Percentiles rank a stretch among this genome's conserved stretches.
These are phyloP conservation scores for Dorcus hopei DNA, from an alignment of 2,888 invertebrate genomes.

Conservation along the genomic window DNA sequence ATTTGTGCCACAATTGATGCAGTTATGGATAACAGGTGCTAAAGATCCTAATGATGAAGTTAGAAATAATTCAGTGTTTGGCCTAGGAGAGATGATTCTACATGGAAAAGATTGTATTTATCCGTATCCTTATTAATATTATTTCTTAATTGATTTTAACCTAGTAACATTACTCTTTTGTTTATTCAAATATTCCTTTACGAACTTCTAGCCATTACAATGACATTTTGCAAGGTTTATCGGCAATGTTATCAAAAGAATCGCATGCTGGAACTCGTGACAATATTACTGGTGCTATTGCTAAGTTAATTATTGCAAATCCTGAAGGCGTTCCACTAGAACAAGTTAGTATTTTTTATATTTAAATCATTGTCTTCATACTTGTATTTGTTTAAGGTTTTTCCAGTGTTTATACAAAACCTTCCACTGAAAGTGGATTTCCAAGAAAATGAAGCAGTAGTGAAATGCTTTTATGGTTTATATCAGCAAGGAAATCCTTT, in stretches of 20 bases:
- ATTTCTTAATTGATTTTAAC: neutral
- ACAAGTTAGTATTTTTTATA: slow-evolving; percentile 50
- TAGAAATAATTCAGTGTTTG: slow-evolving; percentile 73
- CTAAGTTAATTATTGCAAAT: slow-evolving; percentile 68
- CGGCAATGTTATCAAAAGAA: slow-evolving; percentile 62
- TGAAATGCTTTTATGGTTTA: slow-evolving; percentile 61
- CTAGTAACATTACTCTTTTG: neutral
- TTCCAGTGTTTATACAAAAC: slow-evolving; percentile 67
- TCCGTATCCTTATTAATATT: slow-evolving; percentile 51
- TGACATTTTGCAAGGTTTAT: slow-evolving; percentile 64
- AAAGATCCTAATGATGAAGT: slow-evolving; percentile 67
- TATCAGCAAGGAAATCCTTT: slow-evolving; percentile 60
- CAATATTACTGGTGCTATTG: slow-evolving; percentile 75
- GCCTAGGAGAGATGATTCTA: slow-evolving; percentile 69
- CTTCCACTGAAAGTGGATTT: slow-evolving; percentile 72
- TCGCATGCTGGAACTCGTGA: slow-evolving; percentile 65
- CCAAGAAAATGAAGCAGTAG: slow-evolving; percentile 69
- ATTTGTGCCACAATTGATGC: slow-evolving; percentile 61
- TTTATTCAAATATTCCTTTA: neutral
- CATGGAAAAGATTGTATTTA: slow-evolving; percentile 63
- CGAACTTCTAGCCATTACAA: slow-evolving; percentile 56
- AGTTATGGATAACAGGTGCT: slow-evolving; percentile 60
- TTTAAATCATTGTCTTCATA: neutral
- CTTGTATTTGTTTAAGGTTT: slow-evolving; percentile 49
- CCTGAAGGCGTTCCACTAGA: slow-evolving; percentile 62